Base-by-base conservation (phyloP, 2,888 invertebrate genomes). In the Hypena proboscidalis region DNA sequence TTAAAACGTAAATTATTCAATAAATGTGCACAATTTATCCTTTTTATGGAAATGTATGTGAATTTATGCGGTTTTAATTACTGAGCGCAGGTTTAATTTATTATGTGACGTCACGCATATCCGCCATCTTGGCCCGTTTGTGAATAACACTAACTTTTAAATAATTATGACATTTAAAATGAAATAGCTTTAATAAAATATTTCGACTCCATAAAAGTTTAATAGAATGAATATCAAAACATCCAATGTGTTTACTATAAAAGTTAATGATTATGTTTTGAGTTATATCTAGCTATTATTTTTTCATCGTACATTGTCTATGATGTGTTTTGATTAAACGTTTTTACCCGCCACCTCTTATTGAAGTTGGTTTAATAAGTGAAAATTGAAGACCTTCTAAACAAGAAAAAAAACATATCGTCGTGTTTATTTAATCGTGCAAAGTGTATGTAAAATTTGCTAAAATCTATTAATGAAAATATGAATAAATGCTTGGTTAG, bases 21-120 rank as follows among this genome's bases (percentile, higher is more conserved):
- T 11, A 9, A 34, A 37, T 35, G 14, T 31, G 27, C 27, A 37
- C 23, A 42, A 34, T 31, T 22, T 13, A 42, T 38, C 20, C 26
- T 42, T 38, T 20, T 23, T 44, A 53, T 59, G 42, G 49, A 57
- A 33, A 57, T 53, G 14, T 44, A 50, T 41, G 47, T 37, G 26
- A 50, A 50, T 59, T 49, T 52, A 59, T 62, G 64, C 45, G 41
- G 17, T 53, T 63, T 52, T 62, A 63, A 63, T 62, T 52, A 52
- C 53, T 41, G 43, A 9, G 17, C 11, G 27, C 29, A 10, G 22
- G 42, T 45, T 56, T 59, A 50, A 63, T 62, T 56, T 52, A 52
- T 42, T 34, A 26, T 41, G 15, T 37, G 29, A 17, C 43, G 43
- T 37, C 57, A 61, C 52, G 52, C 48, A 58, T 23, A 21, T 33